Conservation (phyloP, 2,113 vertebrate genomes). For the Cryptotis parvus region DNA sequence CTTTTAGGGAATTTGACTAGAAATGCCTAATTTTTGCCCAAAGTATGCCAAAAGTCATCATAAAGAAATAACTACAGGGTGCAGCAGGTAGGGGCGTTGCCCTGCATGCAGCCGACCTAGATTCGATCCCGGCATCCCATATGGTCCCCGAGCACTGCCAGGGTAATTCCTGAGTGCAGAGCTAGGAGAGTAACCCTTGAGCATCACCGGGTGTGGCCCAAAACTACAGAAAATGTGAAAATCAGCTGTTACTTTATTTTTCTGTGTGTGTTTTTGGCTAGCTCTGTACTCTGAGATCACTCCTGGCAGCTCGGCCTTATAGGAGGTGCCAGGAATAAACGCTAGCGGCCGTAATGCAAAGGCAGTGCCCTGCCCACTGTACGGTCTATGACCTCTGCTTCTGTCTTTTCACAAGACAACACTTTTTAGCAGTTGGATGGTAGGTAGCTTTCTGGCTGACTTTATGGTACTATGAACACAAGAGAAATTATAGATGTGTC, state of each 20-base stretch:
- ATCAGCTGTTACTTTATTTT: background rate
- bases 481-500: background rate
- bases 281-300: no score
- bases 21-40: constrained; percentile 8
- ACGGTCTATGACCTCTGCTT: background rate
- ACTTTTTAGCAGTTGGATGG: background rate
- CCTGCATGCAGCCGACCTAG: no score
- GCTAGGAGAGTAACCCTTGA: no score
- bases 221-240: background rate
- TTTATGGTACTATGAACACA: background rate
- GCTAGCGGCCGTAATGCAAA: no score
- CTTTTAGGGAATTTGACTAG: constrained; percentile 32
- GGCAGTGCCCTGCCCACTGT: background rate
- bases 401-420: background rate
- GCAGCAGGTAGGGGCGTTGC: no score
- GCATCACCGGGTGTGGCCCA: no score
- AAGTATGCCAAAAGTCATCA: background rate
- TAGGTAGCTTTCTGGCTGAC: background rate
- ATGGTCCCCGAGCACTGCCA: no score
- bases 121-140: no score
- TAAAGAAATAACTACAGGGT: constrained; percentile 47
- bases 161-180: no score
- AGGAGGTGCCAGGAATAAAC: no score
- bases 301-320: no score
- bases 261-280: no score